Base-by-base conservation (phyloP, 2,888 invertebrate species). In the Slavum lentiscoides region DNA sequence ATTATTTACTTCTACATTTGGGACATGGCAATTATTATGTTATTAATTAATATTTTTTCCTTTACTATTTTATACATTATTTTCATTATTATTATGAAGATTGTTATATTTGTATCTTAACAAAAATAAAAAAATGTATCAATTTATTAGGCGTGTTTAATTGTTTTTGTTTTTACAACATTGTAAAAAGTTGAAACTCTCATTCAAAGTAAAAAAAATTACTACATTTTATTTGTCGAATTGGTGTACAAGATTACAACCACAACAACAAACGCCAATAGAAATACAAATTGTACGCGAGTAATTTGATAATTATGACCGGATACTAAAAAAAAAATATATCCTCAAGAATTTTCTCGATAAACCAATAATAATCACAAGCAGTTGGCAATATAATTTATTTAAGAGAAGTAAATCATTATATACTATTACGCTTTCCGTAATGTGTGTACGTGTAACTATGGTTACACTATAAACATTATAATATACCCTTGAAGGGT, bases 21-120 rank as follows among this genome's bases (percentile, higher is more conserved):
- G 75, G 75, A 67, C 43, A 75, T 75, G 67, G 67, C 66, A 75
- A 75, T 67, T 74, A 74, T 37, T 67, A 58, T 75, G 75, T 75
- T 66, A 75, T 67, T 67, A 75, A 66, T 43, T 67, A 74, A 66
- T 66, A 67, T 59, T 23, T n/a, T 9, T 43, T 75, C 55, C 58
- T 58, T 67, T 75, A 75, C 17, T 58, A 39, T 39, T 39, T 75
- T 75, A 75, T 66, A 0, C 17, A 53, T 67, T 66, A 66, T 19
- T 64, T 55, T 74, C 55, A 43, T 74, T 30, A 30, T 30, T 37
- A 43, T 59, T 58, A 59, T 59, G 4, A 67, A 23, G 19, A 67
- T 43, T 75, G 66, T 75, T 75, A 75, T 43, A 55, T 67, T 75
- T 67, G n/a, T 75, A 74, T 58, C 67, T 75, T 67, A 58, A 59